These are phyloP conservation scores for Sphaerophoria rueppellii DNA, from an alignment of 2,888 invertebrate species.

Conservation along the genomic window DNA sequence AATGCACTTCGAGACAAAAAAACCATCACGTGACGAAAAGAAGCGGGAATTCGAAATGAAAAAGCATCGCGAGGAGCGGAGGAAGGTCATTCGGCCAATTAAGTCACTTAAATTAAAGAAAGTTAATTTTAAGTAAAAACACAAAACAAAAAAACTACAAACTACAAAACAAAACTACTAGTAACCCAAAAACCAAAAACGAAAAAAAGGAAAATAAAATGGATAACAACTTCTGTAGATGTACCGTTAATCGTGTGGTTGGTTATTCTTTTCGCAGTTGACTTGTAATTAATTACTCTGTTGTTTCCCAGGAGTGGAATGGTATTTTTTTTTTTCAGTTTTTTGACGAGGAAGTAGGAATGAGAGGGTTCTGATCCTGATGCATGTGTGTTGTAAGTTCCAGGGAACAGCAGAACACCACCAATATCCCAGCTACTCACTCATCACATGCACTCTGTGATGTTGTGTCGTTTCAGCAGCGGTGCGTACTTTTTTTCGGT, in stretches of 20 bases:
- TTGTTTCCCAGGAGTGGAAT: background rate
- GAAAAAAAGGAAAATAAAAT: conserved; percentile 2
- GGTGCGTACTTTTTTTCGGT: conserved; percentile 2
- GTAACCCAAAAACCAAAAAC: conserved; percentile 17
- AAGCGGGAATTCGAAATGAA: conserved; percentile 85
- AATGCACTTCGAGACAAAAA: conserved; percentile 89
- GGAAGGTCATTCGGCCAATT: conserved; percentile 85
- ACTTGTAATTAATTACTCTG: conserved; percentile 46
- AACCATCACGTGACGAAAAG: conserved; percentile 84
- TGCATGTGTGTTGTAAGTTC: conserved; percentile 12
- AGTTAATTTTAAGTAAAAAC: conserved; percentile 79
- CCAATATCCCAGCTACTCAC: conserved; percentile 24
- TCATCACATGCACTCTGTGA: conserved; percentile 34
- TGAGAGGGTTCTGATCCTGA: background rate
- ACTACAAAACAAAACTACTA: background rate
- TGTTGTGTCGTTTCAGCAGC: background rate
- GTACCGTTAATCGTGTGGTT: conserved; percentile 39
- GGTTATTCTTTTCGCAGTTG: conserved; percentile 10
- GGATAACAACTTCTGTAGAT: conserved; percentile 6
- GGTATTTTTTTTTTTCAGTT: background rate
- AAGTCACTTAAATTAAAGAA: conserved; percentile 82
- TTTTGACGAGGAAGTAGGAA: conserved; percentile 13
- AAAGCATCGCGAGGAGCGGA: conserved; percentile 88
- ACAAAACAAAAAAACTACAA: background rate
- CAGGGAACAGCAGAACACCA: background rate